These are phyloP conservation scores for Ptychadena robeensis DNA, from an alignment of 2,797 vertebrate genomes.

Conservation along the genomic window DNA sequence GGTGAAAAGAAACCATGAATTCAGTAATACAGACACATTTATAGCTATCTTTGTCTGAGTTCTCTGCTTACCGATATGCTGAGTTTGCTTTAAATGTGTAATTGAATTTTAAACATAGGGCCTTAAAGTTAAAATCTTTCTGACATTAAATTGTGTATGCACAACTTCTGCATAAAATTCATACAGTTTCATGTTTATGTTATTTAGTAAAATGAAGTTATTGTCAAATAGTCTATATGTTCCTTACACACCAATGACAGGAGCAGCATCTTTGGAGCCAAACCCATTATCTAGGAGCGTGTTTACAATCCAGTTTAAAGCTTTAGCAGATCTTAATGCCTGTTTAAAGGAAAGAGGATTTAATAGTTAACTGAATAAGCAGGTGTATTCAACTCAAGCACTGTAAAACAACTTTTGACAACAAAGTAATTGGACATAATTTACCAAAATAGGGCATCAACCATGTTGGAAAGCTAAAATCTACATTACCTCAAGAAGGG, in stretches of 20 bases:
- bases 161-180: neutral
- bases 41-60: too few relatives aligned
- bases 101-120: too few relatives aligned
- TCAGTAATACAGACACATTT: too few relatives aligned
- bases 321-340: conserved; percentile 79
- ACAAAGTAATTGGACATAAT: neutral
- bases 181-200: neutral
- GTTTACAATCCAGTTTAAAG: conserved; percentile 87
- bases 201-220: neutral
- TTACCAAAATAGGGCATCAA: neutral
- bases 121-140: too few relatives aligned
- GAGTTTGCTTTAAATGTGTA: too few relatives aligned
- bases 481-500: too few relatives aligned
- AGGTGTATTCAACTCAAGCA: neutral
- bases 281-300: conserved; percentile 76
- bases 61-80: too few relatives aligned
- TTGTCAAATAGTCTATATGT: neutral
- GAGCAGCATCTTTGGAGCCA: conserved; percentile 69
- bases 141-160: too few relatives aligned
- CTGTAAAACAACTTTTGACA: too few relatives aligned
- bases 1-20: too few relatives aligned
- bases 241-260: conserved; percentile 73
- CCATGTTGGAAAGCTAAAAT: too few relatives aligned
- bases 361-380: neutral
- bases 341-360: conserved; percentile 61